Evolutionary conservation across 2,797 vertebrate genomes (phyloP).

Genomic region (Esox masquinongy): DNA sequence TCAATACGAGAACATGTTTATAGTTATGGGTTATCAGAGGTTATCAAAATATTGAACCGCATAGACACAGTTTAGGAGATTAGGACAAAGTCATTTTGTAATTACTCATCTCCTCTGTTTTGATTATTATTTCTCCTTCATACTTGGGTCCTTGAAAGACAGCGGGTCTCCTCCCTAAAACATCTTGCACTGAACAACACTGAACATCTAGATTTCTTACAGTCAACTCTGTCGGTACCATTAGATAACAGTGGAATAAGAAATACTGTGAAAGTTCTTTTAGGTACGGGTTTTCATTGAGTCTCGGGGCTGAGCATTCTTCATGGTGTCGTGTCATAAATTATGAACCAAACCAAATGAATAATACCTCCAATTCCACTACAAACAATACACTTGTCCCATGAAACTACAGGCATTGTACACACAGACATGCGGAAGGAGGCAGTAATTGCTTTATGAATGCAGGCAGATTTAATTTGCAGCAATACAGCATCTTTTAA

Average conservation of each 20-base stretch:
- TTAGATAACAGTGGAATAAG: neutral
- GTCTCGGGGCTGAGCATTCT: neutral
- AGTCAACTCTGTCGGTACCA: neutral
- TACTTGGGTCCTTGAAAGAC: neutral
- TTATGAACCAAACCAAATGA: constrained; percentile 29
- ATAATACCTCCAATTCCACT: constrained; percentile 28
- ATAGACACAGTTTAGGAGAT: neutral
- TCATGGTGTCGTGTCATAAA: constrained; percentile 21
- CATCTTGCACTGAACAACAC: neutral
- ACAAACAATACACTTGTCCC: constrained; percentile 40
- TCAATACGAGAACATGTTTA: neutral
- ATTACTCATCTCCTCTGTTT: neutral
- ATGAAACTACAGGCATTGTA: constrained; percentile 40
- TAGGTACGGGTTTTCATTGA: neutral
- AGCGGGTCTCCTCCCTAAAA: neutral
- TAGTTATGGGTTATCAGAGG: neutral
- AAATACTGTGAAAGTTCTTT: neutral
- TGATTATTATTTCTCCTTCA: neutral
- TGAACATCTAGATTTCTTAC: neutral
- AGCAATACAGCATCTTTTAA: constrained; percentile 43
- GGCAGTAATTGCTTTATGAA: constrained; percentile 42
- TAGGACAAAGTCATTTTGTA: neutral
- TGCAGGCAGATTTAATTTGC: constrained; percentile 51
- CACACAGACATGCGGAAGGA: constrained; percentile 30
- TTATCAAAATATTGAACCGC: neutral